phyloP scores from a whole-genome alignment of 2,113 vertebrate species.

The Buteo buteo region DNA sequence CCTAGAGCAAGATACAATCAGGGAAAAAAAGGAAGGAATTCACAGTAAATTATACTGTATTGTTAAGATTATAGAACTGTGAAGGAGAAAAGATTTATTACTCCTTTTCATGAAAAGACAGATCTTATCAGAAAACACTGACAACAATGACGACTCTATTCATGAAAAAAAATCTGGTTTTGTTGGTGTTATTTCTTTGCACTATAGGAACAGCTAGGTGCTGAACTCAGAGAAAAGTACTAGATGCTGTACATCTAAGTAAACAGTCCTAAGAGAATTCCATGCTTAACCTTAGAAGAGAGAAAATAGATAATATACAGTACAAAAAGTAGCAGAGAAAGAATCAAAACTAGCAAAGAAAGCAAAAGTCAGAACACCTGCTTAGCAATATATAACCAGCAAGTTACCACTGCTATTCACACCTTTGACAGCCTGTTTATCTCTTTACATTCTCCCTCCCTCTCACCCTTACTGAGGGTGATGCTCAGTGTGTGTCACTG shows the following conservation, averaged over 20 bases:
- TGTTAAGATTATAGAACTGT: neutral
- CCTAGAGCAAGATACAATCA: neutral
- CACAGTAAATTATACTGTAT: neutral
- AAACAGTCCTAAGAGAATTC: neutral
- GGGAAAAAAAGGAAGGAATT: neutral
- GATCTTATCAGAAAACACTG: neutral
- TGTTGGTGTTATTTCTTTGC: neutral
- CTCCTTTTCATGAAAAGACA: neutral
- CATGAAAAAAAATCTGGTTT: neutral
- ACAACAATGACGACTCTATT: neutral
- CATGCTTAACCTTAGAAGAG: neutral
- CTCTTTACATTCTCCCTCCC: neutral
- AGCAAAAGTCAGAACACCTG: neutral
- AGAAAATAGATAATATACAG: neutral
- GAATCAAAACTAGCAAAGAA: neutral
- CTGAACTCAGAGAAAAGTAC: neutral
- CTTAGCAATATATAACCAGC: neutral
- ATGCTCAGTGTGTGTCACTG: neutral
- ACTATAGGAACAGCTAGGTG: neutral
- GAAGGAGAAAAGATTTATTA: neutral
- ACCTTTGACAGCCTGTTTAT: neutral
- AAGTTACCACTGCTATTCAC: neutral
- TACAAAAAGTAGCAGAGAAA: neutral
- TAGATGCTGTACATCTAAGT: neutral
- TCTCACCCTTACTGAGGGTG: neutral